These are phyloP conservation scores for Apamea epomidion DNA, from an alignment of 2,888 invertebrate genomes.

Conservation along the genomic window DNA sequence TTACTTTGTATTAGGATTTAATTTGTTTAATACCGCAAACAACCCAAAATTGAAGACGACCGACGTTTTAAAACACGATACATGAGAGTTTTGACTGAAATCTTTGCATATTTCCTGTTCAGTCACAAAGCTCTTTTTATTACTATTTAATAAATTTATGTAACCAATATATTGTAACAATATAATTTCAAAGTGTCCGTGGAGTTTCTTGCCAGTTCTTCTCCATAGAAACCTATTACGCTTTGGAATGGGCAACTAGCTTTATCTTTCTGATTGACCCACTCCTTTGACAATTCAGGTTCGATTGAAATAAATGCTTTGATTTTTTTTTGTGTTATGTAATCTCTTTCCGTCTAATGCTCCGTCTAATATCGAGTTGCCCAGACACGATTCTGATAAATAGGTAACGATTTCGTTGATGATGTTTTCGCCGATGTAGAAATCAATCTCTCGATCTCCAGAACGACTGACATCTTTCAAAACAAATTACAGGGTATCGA, in stretches of 20 bases:
- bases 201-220: not conserved
- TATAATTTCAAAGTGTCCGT: no score
- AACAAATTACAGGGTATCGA: constrained; percentile 42
- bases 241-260: not conserved
- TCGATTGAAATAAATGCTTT: not conserved
- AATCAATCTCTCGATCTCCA: constrained; percentile 36
- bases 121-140: constrained; percentile 3
- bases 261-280: not conserved
- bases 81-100: not conserved
- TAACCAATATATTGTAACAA: not conserved
- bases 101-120: not conserved
- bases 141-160: not conserved
- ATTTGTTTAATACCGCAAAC: constrained; percentile 41
- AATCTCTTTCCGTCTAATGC: constrained; percentile 15
- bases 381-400: not conserved
- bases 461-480: constrained; percentile 19
- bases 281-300: not conserved
- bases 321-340: not conserved
- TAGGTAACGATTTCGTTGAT: not conserved
- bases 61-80: constrained; percentile 23
- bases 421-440: constrained; percentile 18
- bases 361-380: not conserved
- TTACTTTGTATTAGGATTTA: constrained; percentile 43
- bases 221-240: not conserved
- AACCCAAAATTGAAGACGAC: constrained; percentile 27